These are phyloP conservation scores for Andrena flavipes DNA, from an alignment of 2,888 invertebrate genomes.

Conservation along the genomic window DNA sequence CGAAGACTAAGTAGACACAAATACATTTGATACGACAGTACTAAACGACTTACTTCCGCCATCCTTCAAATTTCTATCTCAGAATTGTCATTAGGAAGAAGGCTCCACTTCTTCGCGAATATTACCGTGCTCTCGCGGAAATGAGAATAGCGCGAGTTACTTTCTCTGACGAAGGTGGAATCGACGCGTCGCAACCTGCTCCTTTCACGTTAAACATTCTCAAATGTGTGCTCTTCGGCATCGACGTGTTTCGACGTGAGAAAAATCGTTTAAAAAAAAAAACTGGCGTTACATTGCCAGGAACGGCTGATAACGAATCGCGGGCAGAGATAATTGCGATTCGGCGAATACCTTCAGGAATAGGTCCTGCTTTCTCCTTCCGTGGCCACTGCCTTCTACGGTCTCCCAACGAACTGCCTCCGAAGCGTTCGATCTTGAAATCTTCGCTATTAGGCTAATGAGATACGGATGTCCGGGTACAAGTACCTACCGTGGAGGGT, in stretches of 20 bases:
- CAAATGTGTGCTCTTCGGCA: not conserved
- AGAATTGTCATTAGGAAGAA: too few relatives aligned
- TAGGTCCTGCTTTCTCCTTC: constrained; percentile 35
- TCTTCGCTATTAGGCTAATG: constrained; percentile 21
- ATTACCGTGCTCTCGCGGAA: not conserved
- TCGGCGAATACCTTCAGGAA: constrained; percentile 4
- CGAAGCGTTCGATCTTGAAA: constrained; percentile 14
- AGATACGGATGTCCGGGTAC: constrained; percentile 31
- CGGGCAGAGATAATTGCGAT: constrained; percentile 10
- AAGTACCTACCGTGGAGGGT: not conserved
- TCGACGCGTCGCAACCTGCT: not conserved
- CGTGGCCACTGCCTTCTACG: not conserved
- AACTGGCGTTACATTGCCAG: not conserved
- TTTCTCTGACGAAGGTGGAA: constrained; percentile 53
- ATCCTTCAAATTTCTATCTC: too few relatives aligned
- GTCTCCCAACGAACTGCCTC: not conserved
- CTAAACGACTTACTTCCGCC: too few relatives aligned
- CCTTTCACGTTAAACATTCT: not conserved
- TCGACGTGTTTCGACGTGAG: not conserved
- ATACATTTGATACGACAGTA: too few relatives aligned
- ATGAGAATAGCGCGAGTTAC: constrained; percentile 47
- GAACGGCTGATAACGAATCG: constrained; percentile 23
- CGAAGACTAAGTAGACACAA: too few relatives aligned
- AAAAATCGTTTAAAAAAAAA: constrained; percentile 2
- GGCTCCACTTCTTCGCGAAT: too few relatives aligned